phyloP scores from a whole-genome alignment of 1,140 invertebrate genomes.

The Whitmania pigra region DNA sequence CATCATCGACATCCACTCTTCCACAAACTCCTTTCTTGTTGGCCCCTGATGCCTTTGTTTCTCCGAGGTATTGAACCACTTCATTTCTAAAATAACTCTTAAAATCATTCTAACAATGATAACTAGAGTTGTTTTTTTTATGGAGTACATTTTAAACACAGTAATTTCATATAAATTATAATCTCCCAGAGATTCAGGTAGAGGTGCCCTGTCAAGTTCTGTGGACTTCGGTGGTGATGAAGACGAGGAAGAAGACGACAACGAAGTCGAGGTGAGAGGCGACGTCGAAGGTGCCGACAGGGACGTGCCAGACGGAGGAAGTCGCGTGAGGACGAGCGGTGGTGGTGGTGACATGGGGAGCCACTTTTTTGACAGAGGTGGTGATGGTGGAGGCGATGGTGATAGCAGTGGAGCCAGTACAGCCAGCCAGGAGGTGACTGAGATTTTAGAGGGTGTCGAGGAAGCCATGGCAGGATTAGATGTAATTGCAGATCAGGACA shows the following conservation, averaged over 20 bases:
- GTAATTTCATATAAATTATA: too few species aligned
- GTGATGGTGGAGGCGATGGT: background rate
- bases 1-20: background rate
- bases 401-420: slow-evolving; percentile 6
- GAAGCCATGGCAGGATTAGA: background rate
- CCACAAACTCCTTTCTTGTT: slow-evolving; percentile 48
- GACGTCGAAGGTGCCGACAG: slow-evolving; percentile 22
- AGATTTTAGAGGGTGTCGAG: background rate
- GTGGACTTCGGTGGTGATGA: slow-evolving; percentile 31
- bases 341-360: background rate
- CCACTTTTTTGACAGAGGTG: slow-evolving; percentile 3
- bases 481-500: background rate
- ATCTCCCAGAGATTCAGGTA: too few species aligned
- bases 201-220: slow-evolving; percentile 1
- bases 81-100: background rate
- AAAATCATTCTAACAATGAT: too few species aligned
- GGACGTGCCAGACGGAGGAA: slow-evolving; percentile 25
- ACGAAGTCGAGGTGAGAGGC: slow-evolving; percentile 25
- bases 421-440: slow-evolving; percentile 3
- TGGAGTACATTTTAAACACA: too few species aligned
- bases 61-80: slow-evolving; percentile 33
- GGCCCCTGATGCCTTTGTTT: slow-evolving; percentile 76
- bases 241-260: slow-evolving; percentile 37
- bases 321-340: background rate
- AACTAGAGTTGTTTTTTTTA: too few species aligned